Evolutionary conservation across 2,797 vertebrate genomes (phyloP), one percentile per base, ranked within the genome.

Genomic region (Hybognathus amarus): DNA sequence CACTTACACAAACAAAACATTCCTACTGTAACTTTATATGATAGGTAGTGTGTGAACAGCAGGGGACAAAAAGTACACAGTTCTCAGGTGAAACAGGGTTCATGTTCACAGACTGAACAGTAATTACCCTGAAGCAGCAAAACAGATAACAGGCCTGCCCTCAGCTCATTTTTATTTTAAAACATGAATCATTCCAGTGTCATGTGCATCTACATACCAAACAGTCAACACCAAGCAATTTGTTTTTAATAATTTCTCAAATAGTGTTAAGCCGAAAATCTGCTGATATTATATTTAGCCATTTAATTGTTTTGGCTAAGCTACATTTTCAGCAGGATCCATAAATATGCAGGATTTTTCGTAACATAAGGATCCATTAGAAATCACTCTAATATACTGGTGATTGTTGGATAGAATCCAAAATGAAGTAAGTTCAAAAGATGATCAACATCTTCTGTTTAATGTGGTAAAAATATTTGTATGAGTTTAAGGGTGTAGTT

Each of bases 21-120:
- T 30, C 47, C 22, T 40, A 36, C 8, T 50, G 42, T 77, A 56
- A n/a, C 50, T 8, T 15, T 22, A 83, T 8, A 33, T 66, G 36
- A 42, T 9, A 61, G 30, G 18, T 38, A 63, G 70, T 64, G 30
- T 74, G 70, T 75, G 70, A 80, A 80, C 33, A 22, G 40, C 80
- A 40, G 9, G 4, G 68, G 38, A 80, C 42, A 2, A 36, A 67
- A 38, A 74, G 42, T 40, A 79, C 69, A 77, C 70, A 30, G 45
- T 76, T 59, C 78, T 59, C 73, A 42, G 20, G 38, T 71, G 52
- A 70, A 67, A 17, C n/a, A 24, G 54, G 64, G 30, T 52, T 79
- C 76, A 66, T 11, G 56, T 84, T 74, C 33, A 42, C 83, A 61
- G 54, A 4, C 42, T 22, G 52, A 64, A 20, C 15, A 68, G 77